Base-by-base conservation (phyloP, 2,888 invertebrate species). In the Endotricha flammealis region DNA sequence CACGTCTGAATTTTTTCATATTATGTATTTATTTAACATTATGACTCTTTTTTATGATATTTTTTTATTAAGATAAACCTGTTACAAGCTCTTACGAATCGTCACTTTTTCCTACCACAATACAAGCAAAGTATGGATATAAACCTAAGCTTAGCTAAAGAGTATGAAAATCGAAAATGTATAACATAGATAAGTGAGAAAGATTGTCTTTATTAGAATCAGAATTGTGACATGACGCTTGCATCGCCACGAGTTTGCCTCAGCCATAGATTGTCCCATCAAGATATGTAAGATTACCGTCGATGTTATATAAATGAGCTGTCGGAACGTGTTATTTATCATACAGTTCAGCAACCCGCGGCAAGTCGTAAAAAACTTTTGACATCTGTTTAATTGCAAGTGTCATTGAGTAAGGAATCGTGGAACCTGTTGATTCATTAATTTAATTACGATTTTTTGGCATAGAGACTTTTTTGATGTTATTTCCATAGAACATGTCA, bases 301-400 rank as follows among this genome's bases (percentile, higher is more conserved):
- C 45, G 46, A 47, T 55, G 43, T 45, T 45, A 42, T 43, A 43
- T 50, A 49, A 50, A 57, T 50, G 41, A 50, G 32, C 37, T 45
- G 42, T 36, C 37, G 33, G 42, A 51, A 55, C 48, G 34, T 49
- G 50, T 48, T 57, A 53, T 60, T 58, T 48, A 58, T 52, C 48
- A 48, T 32, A 14, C 35, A 50, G 62, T 55, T 56, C 57, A 42
- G 44, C 41, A 45, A 54, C 57, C 51, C 48, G 39, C 29, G 28
- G 23, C n/a, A 44, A 44, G 38, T 44, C 35, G 35, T 37, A 40
- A 35, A 34, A 41, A 42, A 25, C 24, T 23, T 32, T 24, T 32
- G 23, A 32, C 32, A 22, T 22, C 22, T 31, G 25, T 25, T n/a
- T 32, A 32, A 32, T 14, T 11, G 13, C 10, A 14, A 32, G 23